A percentile compares a stretch with the other conserved stretches of the same genome.
Evolutionary conservation across 2,113 vertebrate genomes (phyloP).

Genomic region (Micronycteris hirsuta): DNA sequence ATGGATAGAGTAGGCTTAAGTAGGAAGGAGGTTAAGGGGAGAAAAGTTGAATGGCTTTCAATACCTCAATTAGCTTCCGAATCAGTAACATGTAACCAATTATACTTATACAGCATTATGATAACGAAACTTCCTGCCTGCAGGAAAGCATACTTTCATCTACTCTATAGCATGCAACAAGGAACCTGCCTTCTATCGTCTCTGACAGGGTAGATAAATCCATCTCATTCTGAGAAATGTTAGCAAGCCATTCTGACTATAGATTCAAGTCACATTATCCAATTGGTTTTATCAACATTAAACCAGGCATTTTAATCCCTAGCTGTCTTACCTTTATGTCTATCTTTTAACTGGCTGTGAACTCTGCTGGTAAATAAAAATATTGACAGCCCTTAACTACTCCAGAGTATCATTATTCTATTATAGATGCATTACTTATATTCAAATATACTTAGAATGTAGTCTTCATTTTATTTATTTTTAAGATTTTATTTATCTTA

Average conservation of each 20-base stretch:
- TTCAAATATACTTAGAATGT: background rate
- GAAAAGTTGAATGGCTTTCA: constrained; percentile 12
- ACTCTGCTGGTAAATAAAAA: background rate
- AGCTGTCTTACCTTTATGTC: background rate
- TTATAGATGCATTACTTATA: background rate
- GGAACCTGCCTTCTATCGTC: background rate
- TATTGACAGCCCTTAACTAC: background rate
- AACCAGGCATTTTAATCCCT: background rate
- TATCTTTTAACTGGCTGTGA: background rate
- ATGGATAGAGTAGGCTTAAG: background rate
- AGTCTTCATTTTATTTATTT: constrained; percentile 15
- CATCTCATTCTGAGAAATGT: background rate
- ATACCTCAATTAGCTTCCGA: background rate
- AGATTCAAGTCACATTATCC: background rate
- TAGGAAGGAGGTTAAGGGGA: background rate
- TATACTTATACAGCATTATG: background rate
- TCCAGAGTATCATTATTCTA: background rate
- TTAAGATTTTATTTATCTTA: too few species aligned
- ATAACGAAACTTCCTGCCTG: background rate
- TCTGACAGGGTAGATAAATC: background rate
- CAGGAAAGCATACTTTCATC: background rate
- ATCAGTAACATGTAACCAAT: background rate
- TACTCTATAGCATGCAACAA: background rate
- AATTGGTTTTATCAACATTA: background rate
- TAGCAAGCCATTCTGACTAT: background rate